Evolutionary conservation across 1,140 invertebrate species (phyloP), one percentile per base, ranked within the genome.

Genomic region (Penaeus chinensis): DNA sequence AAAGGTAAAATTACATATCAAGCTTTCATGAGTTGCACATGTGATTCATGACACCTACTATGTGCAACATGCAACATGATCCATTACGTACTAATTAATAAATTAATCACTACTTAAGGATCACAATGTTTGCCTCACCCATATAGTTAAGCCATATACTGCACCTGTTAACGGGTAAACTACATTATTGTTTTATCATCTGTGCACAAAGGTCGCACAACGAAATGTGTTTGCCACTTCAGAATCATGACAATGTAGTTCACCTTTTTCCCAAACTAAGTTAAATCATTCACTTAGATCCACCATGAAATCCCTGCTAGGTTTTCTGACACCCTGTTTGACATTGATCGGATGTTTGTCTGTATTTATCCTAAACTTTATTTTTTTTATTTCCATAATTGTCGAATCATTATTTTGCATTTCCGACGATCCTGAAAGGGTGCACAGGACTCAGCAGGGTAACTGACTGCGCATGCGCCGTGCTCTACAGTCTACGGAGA

Each of bases 1-100:
- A 85, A 85, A 85, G 84, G 84, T 85, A 85, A 85, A 74, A 54
- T 63, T 61, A 71, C 71, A 24, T 71, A n/a, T 74, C 82, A 60
- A 24, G 32, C 82, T 82, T 66, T 82, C 69, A 71, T 61, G 47
- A 84, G 37, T 82, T 82, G 79, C 79, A 82, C 79, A 82, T 82
- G 61, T 82, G 79, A 54, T 32, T 82, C 61, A 82, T 63, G 79
- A 82, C 79, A 82, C 79, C 37, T 82, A 32, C 60, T 82, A 82
- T 82, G 79, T 82, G 79, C 79, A 82, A 61, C 79, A 54, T 82
- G 79, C 79, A 63, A 82, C 79, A 82, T 83, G 27, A 27, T 74
- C 13, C 71, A 74, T 74, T 74, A 32, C 71, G 71, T 74, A 74
- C 71, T 74, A 74, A 74, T 74, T 74, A 27, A 27, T 74, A 32